phyloP scores from a whole-genome alignment of 2,888 invertebrate genomes.

The Macaria liturata region DNA sequence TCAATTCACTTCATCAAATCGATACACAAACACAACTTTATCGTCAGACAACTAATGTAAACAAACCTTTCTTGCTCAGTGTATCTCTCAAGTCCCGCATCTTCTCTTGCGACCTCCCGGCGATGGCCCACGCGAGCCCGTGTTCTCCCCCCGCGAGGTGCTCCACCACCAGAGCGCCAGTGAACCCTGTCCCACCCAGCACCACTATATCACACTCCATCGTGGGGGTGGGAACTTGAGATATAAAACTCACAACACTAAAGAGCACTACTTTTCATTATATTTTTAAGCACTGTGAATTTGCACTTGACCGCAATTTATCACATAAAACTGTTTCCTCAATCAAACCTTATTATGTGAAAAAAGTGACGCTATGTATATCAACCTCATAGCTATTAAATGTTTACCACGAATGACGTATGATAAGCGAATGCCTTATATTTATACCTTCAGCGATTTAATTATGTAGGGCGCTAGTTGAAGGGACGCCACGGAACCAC shows the following conservation, averaged over 20 bases:
- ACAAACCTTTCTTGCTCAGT: slow-evolving; percentile 23
- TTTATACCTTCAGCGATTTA: slow-evolving; percentile 3
- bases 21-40: not conserved
- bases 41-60: not conserved
- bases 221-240: too few species aligned
- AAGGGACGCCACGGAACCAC: too few species aligned
- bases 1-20: too few species aligned
- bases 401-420: not conserved
- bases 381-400: too few species aligned
- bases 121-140: slow-evolving; percentile 45
- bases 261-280: too few species aligned
- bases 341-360: too few species aligned
- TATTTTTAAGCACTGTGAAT: too few species aligned
- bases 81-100: slow-evolving; percentile 15
- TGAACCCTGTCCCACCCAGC: slow-evolving; percentile 55
- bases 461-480: too few species aligned
- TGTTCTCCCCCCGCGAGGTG: slow-evolving; percentile 37
- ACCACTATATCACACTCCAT: slow-evolving; percentile 40
- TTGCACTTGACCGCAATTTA: too few species aligned
- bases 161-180: slow-evolving; percentile 37
- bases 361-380: too few species aligned
- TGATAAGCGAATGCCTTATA: not conserved
- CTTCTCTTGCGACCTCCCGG: slow-evolving; percentile 51
- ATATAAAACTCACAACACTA: too few species aligned
- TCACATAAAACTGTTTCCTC: too few species aligned